Percentiles rank a stretch among this genome's conserved stretches.
These are phyloP conservation scores for Cyrtorhinus lividipennis DNA, from an alignment of 1,140 invertebrate species.

Conservation along the genomic window DNA sequence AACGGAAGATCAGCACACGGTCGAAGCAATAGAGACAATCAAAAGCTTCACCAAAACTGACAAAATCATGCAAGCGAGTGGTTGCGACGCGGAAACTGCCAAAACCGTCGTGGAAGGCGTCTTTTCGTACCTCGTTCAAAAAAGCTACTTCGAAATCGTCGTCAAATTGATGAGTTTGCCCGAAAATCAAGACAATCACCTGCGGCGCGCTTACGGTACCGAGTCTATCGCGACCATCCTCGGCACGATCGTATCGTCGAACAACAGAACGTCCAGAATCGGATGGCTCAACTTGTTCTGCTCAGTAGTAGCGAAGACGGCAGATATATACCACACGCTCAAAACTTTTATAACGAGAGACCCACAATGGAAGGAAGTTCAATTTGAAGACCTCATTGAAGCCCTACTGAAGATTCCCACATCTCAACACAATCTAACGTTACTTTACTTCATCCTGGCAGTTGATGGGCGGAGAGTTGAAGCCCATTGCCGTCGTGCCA, in stretches of 20 bases:
- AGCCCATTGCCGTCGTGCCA: neutral
- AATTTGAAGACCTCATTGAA: neutral
- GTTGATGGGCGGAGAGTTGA: neutral
- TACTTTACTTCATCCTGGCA: neutral
- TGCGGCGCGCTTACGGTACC: neutral
- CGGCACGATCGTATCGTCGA: neutral
- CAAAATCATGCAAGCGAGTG: neutral
- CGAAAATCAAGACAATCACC: neutral
- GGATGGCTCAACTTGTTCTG: neutral
- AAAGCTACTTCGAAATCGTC: conserved; percentile 36
- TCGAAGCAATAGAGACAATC: neutral
- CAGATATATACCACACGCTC: neutral
- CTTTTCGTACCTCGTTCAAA: conserved; percentile 23
- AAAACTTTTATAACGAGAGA: neutral
- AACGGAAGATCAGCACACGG: neutral
- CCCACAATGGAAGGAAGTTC: neutral
- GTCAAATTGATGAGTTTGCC: neutral
- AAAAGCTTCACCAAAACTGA: neutral
- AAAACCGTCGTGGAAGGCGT: neutral
- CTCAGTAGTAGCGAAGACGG: neutral
- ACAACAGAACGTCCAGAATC: neutral
- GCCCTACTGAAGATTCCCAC: neutral
- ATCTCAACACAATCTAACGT: neutral
- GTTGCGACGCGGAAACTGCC: neutral
- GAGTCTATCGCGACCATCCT: neutral